Percentiles rank a stretch among this genome's conserved stretches.
Conservation (phyloP, 2,797 vertebrate species). For the Onychomys torridus region DNA sequence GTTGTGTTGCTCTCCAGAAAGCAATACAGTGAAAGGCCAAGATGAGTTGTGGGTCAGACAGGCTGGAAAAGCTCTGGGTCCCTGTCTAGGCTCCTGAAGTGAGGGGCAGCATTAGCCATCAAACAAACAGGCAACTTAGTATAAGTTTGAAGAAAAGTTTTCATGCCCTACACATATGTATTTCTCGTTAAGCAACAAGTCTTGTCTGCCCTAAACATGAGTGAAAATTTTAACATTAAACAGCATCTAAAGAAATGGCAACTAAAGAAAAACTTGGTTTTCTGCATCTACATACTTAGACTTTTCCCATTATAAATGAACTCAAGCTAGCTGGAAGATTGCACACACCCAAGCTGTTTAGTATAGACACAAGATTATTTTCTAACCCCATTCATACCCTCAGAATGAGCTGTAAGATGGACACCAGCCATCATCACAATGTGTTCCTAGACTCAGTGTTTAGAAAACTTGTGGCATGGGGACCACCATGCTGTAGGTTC, state of each 20-base stretch:
- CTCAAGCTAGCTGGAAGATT: neutral
- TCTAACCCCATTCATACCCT: neutral
- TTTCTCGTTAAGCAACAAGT: neutral
- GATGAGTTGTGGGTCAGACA: constrained; percentile 50
- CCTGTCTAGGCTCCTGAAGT: neutral
- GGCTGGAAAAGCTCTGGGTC: constrained; percentile 25
- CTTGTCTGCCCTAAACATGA: neutral
- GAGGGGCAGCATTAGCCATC: neutral
- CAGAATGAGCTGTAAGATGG: neutral
- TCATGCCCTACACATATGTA: neutral
- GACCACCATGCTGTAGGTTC: neutral
- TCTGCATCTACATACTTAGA: neutral
- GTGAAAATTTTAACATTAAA: neutral
- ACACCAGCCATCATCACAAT: neutral
- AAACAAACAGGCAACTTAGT: neutral
- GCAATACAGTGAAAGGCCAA: constrained; percentile 56
- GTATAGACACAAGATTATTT: neutral
- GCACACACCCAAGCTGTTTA: neutral
- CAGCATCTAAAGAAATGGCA: constrained; percentile 30
- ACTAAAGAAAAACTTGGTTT: constrained; percentile 23
- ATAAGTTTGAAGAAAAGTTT: neutral
- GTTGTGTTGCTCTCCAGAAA: constrained; percentile 59
- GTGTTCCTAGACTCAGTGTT: neutral
- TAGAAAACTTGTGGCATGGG: neutral
- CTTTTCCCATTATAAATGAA: neutral